Conservation (phyloP, 1,140 invertebrate genomes). For the Campodea augens region DNA sequence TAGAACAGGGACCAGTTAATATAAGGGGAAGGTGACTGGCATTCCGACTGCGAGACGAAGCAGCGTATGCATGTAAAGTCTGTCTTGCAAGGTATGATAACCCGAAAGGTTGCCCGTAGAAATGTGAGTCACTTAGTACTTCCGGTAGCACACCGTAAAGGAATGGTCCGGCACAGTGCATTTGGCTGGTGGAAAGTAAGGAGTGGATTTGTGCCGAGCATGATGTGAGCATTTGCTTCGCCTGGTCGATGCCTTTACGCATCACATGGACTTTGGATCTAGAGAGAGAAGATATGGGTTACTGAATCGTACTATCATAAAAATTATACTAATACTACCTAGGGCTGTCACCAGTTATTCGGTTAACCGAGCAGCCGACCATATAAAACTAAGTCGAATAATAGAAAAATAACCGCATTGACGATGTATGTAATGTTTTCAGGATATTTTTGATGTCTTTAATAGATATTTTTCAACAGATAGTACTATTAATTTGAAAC, state of each 20-base stretch:
- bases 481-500: too few relatives aligned
- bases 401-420: too few relatives aligned
- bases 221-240: constrained; percentile 47
- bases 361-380: too few relatives aligned
- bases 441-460: too few relatives aligned
- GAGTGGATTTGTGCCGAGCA: constrained; percentile 62
- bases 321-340: too few relatives aligned
- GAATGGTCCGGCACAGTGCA: constrained; percentile 73
- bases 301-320: neutral
- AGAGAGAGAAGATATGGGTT: neutral
- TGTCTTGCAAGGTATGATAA: constrained; percentile 59
- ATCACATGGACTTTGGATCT: constrained; percentile 36
- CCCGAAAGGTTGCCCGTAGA: constrained; percentile 53
- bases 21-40: constrained; percentile 31
- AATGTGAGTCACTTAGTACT: constrained; percentile 34
- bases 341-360: too few relatives aligned
- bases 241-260: constrained; percentile 47
- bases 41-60: constrained; percentile 35
- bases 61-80: constrained; percentile 48
- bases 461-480: too few relatives aligned
- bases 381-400: too few relatives aligned
- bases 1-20: constrained; percentile 36
- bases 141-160: constrained; percentile 68
- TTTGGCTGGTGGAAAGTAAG: constrained; percentile 57
- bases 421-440: too few relatives aligned